These are phyloP conservation scores for Leucophenga montana DNA, from an alignment of 2,888 invertebrate species.

Conservation along the genomic window DNA sequence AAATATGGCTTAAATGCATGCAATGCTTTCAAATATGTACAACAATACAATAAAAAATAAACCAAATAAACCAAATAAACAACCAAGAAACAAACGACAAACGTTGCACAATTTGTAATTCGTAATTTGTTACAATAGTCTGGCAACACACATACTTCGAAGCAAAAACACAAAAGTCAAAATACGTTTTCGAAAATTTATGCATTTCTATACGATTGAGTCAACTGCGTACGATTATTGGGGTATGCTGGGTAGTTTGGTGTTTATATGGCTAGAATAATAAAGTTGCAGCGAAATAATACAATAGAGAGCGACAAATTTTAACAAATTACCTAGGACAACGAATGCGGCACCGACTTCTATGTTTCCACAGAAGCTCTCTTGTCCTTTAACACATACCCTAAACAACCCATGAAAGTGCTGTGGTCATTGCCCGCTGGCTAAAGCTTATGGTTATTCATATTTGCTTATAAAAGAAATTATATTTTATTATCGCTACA, in stretches of 20 bases:
- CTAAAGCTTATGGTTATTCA: background rate
- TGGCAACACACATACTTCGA: background rate
- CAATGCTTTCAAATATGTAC: background rate
- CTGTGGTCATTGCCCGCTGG: constrained; percentile 9
- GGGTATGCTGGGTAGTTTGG: background rate
- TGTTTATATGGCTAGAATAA: constrained; percentile 47
- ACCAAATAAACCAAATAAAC: constrained; percentile 13
- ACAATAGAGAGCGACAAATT: constrained; percentile 1
- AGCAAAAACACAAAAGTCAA: constrained; percentile 40
- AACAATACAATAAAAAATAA: background rate
- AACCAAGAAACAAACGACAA: constrained; percentile 32
- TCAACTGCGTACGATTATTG: constrained; percentile 34
- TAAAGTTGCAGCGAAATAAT: constrained; percentile 48
- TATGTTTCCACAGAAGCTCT: background rate
- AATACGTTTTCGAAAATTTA: constrained; percentile 46
- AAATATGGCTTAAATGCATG: constrained; percentile 56
- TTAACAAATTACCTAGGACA: constrained; percentile 20
- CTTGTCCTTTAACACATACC: background rate
- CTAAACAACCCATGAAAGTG: background rate
- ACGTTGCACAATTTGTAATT: constrained; percentile 58
- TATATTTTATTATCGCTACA: constrained; percentile 5
- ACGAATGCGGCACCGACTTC: constrained; percentile 6
- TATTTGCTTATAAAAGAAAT: constrained; percentile 12
- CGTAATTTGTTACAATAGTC: constrained; percentile 54
- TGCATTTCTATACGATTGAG: constrained; percentile 52